Evolutionary conservation across 2,113 vertebrate genomes (phyloP).

Genomic region (Polypterus bichir): DNA sequence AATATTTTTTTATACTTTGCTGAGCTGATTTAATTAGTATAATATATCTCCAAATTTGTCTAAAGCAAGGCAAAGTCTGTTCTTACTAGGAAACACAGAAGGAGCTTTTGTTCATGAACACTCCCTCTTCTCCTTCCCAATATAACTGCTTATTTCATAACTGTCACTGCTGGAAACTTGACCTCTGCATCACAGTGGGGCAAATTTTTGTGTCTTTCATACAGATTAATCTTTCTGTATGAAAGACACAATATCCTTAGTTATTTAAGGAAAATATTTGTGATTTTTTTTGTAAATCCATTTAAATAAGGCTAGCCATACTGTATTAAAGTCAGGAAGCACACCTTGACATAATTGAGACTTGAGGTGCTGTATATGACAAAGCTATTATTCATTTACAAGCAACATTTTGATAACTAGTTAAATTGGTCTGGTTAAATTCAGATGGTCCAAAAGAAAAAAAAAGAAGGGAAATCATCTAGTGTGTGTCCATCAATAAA

Average conservation of each 20-base stretch:
- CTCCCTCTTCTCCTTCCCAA: neutral
- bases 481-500: no score
- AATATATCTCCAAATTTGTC: no score
- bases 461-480: no score
- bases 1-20: no score
- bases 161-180: conserved; percentile 2
- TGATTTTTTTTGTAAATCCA: neutral
- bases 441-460: no score
- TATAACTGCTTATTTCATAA: neutral
- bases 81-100: neutral
- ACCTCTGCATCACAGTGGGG: neutral
- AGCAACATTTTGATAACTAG: no score
- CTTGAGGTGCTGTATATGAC: no score
- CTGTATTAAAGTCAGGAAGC: neutral
- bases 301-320: neutral
- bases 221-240: no score
- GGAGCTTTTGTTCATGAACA: conserved; percentile 8
- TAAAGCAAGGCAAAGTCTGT: neutral
- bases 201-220: neutral
- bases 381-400: no score
- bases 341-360: no score
- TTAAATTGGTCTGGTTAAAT: no score
- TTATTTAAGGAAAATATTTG: neutral
- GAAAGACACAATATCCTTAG: neutral
- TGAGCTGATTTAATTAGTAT: no score